Conservation (phyloP, 2,113 vertebrate species). For the Dunckerocampus dactyliophorus region DNA sequence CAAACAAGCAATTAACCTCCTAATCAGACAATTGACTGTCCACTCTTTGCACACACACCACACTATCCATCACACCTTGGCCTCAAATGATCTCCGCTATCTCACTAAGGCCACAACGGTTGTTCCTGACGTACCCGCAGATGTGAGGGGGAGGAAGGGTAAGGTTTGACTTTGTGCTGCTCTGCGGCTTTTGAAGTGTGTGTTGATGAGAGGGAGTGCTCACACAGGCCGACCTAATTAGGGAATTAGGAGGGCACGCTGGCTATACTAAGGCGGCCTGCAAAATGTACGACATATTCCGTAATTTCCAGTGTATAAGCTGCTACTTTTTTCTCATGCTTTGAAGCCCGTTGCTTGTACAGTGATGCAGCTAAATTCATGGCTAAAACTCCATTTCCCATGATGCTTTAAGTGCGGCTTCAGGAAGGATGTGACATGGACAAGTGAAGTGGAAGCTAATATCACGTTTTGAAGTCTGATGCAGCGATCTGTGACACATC, state of each 20-base stretch:
- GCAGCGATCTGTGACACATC: too few species aligned
- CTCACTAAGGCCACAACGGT: neutral
- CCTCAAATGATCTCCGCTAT: constrained; percentile 36
- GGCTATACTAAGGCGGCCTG: constrained; percentile 81
- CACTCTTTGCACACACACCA: constrained; percentile 27
- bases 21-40: constrained; percentile 50
- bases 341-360: too few species aligned
- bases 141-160: constrained; percentile 32
- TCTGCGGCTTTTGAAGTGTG: constrained; percentile 86
- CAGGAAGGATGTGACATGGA: too few species aligned
- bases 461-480: too few species aligned
- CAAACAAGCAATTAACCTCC: constrained; percentile 73
- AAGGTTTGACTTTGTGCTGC: constrained; percentile 61
- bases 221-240: constrained; percentile 88
- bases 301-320: too few species aligned
- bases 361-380: too few species aligned
- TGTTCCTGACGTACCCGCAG: neutral
- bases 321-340: too few species aligned
- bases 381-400: too few species aligned
- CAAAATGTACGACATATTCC: constrained; percentile 64
- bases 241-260: constrained; percentile 87
- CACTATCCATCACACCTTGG: constrained; percentile 15
- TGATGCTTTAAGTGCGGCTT: too few species aligned
- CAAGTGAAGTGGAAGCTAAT: too few species aligned
- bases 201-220: constrained; percentile 79